Conservation (phyloP, 1,140 invertebrate species). For the Calycopis cecrops region DNA sequence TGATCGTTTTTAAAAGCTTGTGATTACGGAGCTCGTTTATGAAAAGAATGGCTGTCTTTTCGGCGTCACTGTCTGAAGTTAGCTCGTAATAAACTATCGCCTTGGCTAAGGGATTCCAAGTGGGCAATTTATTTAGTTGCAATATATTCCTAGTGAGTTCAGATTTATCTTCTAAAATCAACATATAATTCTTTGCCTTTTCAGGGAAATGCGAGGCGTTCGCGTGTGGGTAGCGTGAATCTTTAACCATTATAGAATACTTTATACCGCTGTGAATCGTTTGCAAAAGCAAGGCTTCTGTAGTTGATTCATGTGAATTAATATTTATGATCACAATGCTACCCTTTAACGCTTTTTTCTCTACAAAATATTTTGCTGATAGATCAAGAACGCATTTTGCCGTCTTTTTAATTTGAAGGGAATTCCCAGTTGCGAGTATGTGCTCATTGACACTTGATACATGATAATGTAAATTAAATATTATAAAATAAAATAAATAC, state of each 20-base stretch:
- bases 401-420: slow-evolving; percentile 46
- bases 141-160: slow-evolving; percentile 59
- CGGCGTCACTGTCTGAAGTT: slow-evolving; percentile 36
- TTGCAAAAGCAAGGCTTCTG: slow-evolving; percentile 54
- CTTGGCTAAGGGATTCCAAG: slow-evolving; percentile 73
- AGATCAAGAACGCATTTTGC: slow-evolving; percentile 70
- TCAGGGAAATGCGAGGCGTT: slow-evolving; percentile 73
- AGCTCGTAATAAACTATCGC: slow-evolving; percentile 62
- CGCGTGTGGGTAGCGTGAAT: slow-evolving; percentile 59
- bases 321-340: slow-evolving; percentile 70
- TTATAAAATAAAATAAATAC: slow-evolving; percentile 7
- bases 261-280: slow-evolving; percentile 65
- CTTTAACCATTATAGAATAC: slow-evolving; percentile 72
- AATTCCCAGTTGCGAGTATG: slow-evolving; percentile 44
- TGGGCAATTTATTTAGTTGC: slow-evolving; percentile 63
- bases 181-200: slow-evolving; percentile 74
- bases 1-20: slow-evolving; percentile 61
- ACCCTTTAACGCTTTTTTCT: slow-evolving; percentile 68
- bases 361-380: slow-evolving; percentile 71
- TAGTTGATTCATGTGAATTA: slow-evolving; percentile 58
- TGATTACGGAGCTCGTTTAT: slow-evolving; percentile 58
- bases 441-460: slow-evolving; percentile 32
- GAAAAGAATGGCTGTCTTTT: slow-evolving; percentile 49
- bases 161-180: slow-evolving; percentile 66
- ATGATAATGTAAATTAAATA: slow-evolving; percentile 20